These are phyloP conservation scores for Frankliniella fusca DNA, from an alignment of 2,888 invertebrate genomes.

Conservation along the genomic window DNA sequence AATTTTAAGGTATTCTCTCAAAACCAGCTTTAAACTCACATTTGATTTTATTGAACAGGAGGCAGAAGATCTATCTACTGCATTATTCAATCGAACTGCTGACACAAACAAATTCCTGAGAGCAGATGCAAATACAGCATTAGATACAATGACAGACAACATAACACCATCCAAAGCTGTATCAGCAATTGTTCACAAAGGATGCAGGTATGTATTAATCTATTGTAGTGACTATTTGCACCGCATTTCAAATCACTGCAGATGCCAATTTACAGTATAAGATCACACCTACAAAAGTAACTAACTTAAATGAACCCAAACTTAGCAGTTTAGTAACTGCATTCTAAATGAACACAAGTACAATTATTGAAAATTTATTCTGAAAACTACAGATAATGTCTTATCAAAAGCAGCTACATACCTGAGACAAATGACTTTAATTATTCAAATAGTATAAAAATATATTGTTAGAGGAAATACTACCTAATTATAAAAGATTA, in stretches of 20 bases:
- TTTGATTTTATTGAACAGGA: slow-evolving; percentile 54
- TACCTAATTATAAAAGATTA: neutral
- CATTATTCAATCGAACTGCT: slow-evolving; percentile 80
- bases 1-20: neutral
- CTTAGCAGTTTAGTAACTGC: too few species aligned
- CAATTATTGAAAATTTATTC: too few species aligned
- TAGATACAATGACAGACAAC: slow-evolving; percentile 76
- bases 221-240: too few species aligned
- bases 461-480: neutral
- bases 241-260: too few species aligned
- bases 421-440: neutral
- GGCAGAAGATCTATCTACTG: slow-evolving; percentile 76
- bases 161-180: slow-evolving; percentile 66
- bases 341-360: too few species aligned
- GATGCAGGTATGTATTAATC: slow-evolving; percentile 52
- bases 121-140: slow-evolving; percentile 77
- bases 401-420: too few species aligned
- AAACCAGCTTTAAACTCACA: neutral
- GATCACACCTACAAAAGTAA: too few species aligned
- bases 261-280: too few species aligned
- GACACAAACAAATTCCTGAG: slow-evolving; percentile 92
- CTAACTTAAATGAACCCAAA: too few species aligned
- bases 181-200: slow-evolving; percentile 62
- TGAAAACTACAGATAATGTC: too few species aligned
- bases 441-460: neutral